Evolutionary conservation across 2,797 vertebrate genomes (phyloP), one percentile per base, ranked within the genome.

Genomic region (Malacoctenus gilli): DNA sequence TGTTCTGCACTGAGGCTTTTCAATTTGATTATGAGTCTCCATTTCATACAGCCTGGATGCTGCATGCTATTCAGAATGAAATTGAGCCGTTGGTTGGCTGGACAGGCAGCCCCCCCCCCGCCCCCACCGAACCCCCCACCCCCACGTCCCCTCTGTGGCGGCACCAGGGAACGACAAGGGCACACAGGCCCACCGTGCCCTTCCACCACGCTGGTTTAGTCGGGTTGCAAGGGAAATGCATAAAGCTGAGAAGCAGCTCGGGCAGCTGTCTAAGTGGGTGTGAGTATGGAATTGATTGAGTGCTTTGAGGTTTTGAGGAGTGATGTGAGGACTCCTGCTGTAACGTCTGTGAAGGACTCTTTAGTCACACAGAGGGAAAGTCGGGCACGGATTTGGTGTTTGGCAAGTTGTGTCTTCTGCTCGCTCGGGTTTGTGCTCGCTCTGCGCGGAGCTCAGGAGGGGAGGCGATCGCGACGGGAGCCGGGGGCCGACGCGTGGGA

Each of bases 1-100:
- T 78, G 84, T 90, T 89, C 86, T 87, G 88, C 87, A 84, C 86
- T 74, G 76, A 85, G 75, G 86, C 85, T 81, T 90, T 88, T 89
- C 85, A 80, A 84, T 89, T 85, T 86, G 75, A 89, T 87, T 82
- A 85, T 75, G 77, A 84, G 85, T 82, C 83, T 84, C 82, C 79
- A 73, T 86, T 86, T 87, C 83, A 74, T 83, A 86, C 62, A 78
- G 73, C 62, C 68, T 60, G 69, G 79, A 86, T 76, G 68, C 77
- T 21, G 67, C 22, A 25, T 71, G 52, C 64, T 77, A 74, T 75
- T 84, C 73, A 72, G 59, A 75, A 80, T 85, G 64, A 85, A 84
- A 87, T 71, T 67, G 82, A 88, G 77, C 76, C 62, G 21, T 64
- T 50, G 70, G 65, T 69, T 46, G 49, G 70, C 65, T 63, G 73